A percentile compares a stretch with the other conserved stretches of the same genome.
Conservation (phyloP, 2,797 vertebrate genomes). For the Calcarius lapponicus region DNA sequence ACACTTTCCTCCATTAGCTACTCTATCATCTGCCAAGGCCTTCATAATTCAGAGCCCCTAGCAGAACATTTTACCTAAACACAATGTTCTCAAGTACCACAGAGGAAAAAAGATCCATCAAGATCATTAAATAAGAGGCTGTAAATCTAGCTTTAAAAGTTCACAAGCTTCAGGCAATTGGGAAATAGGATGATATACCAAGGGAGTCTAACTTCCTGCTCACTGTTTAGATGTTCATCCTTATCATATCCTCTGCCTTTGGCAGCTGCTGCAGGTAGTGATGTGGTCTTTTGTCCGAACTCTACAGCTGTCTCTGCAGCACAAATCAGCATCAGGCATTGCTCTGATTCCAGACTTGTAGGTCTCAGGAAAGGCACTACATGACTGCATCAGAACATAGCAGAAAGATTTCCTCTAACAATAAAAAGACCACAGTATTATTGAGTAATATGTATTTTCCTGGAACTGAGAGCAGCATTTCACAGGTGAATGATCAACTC, state of each 20-base stretch:
- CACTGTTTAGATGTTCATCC: background rate
- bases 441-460: background rate
- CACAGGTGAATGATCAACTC: background rate
- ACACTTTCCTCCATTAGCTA: background rate
- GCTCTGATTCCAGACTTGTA: background rate
- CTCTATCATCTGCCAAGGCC: background rate
- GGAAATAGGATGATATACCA: background rate
- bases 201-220: background rate
- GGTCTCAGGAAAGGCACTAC: background rate
- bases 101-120: background rate
- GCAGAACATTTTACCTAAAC: background rate
- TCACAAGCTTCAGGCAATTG: background rate
- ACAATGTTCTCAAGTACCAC: background rate
- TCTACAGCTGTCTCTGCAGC: background rate
- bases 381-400: background rate
- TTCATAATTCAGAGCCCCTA: background rate
- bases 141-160: background rate
- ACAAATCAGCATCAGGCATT: background rate
- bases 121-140: background rate
- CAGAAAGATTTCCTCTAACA: background rate
- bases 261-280: background rate
- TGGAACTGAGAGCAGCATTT: background rate
- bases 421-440: background rate
- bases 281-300: background rate
- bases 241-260: background rate